Evolutionary conservation across 1,140 invertebrate genomes (phyloP), one percentile per base, ranked within the genome.

Genomic region (Eulimnadia texana): DNA sequence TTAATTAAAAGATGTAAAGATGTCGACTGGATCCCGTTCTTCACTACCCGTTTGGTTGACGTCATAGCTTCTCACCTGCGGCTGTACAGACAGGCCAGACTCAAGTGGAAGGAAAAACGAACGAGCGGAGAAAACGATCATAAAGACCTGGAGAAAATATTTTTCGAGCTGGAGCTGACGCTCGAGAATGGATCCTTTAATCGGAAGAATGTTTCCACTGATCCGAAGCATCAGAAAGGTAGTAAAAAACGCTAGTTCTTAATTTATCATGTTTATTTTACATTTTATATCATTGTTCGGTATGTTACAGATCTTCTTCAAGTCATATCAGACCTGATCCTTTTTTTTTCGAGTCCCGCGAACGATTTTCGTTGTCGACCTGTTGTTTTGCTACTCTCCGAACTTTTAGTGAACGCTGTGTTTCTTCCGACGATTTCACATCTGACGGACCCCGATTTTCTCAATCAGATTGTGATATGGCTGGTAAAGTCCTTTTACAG

Each of bases 361-460:
- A 83, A 86, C 67, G 88, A 90, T 70, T 94, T 93, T 73, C 82
- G 85, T 63, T 93, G 88, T 72, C 80, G 86, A 68, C 80, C 88
- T 27, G 77, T 90, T 50, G 78, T 86, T 66, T 80, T 83, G 68
- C 78, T 93, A 57, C 73, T 89, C 33, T 78, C 89, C 70, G 90
- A 93, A 72, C 78, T 96, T 50, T 77, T 93, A 67, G 81, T 86
- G 22, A 84, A 87, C 67, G 79, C 82, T 65, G 80, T 95, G 50
- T 81, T 95, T 61, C 75, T 82, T 64, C 89, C 91, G 3, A 72
- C 91, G 3, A 77, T 96, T 49, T 78, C 86, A 70, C 76, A 90
- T 67, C 74, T 95, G 54, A 89, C 89, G 27, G 90, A 96, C 76
- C 92, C 93, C 61, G 90, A 95, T 79, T 94, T 91, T 72, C 85